Evolutionary conservation across 2,113 vertebrate species (phyloP).

Genomic region (Mus musculus): DNA sequence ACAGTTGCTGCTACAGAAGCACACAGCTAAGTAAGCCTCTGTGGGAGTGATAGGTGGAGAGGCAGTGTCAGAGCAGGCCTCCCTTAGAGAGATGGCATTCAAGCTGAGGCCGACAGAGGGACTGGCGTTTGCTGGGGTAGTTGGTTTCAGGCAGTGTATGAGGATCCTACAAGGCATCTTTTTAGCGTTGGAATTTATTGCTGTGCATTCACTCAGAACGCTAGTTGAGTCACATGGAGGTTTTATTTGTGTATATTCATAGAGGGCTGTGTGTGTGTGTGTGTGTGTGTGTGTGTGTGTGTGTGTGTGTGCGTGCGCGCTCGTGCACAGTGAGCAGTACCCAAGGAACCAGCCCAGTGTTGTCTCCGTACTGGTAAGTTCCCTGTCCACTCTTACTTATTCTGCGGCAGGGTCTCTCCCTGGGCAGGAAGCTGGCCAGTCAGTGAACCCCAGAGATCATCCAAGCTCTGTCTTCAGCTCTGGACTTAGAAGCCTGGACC

Average conservation of each 20-base stretch:
- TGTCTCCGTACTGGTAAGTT: not conserved
- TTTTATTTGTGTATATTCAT: not conserved
- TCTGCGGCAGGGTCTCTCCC: not conserved
- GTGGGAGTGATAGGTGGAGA: not conserved
- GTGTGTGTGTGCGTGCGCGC: too few species aligned
- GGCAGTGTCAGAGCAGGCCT: not conserved
- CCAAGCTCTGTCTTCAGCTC: not conserved
- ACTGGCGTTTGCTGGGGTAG: not conserved
- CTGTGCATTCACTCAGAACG: not conserved
- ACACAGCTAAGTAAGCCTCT: not conserved
- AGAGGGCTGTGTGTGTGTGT: not conserved
- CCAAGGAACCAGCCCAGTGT: not conserved
- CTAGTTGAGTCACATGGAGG: not conserved
- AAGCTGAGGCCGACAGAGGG: not conserved
- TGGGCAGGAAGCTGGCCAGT: not conserved
- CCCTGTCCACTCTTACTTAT: not conserved
- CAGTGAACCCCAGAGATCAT: not conserved
- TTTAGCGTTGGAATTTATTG: not conserved
- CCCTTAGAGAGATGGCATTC: not conserved
- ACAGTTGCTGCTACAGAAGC: not conserved
- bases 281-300: too few species aligned
- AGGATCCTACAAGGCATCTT: not conserved
- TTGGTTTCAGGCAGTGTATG: not conserved
- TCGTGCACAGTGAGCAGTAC: not conserved
- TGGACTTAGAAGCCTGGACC: not conserved